Conservation (phyloP, 2,113 vertebrate species). For the Paradisaea rubra region DNA sequence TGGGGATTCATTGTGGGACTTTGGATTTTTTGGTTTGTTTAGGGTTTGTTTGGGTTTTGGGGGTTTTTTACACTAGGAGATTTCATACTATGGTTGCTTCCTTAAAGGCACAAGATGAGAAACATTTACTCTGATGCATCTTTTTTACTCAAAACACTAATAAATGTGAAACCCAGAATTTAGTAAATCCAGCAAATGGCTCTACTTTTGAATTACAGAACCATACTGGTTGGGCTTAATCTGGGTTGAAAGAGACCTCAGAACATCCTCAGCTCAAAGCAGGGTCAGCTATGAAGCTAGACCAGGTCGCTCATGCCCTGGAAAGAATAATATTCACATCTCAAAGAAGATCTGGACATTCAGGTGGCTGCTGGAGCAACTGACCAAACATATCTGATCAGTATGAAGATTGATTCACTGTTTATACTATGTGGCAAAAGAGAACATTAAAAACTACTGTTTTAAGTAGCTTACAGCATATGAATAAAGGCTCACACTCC, state of each 20-base stretch:
- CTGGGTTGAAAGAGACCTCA: not conserved
- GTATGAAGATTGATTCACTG: not conserved
- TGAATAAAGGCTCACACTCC: not conserved
- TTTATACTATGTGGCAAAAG: not conserved
- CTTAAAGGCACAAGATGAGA: not conserved
- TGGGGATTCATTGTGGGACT: accelerated
- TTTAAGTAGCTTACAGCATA: not conserved
- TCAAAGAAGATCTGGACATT: not conserved
- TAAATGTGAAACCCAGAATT: not conserved
- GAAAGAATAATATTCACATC: not conserved
- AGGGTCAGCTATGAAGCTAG: not conserved
- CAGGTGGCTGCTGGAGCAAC: not conserved
- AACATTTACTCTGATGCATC: not conserved
- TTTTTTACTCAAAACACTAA: not conserved
- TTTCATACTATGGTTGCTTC: not conserved
- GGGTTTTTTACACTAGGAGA: not conserved
- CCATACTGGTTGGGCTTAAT: not conserved
- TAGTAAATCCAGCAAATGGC: not conserved
- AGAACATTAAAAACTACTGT: not conserved
- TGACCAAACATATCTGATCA: not conserved
- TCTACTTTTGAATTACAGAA: not conserved
- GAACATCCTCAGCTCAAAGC: not conserved
- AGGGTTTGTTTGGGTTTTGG: accelerated
- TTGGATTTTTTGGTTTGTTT: not conserved
- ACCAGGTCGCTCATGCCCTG: not conserved